These are phyloP conservation scores for Sebastes hopkinsi DNA, from an alignment of 2,797 vertebrate genomes.

Conservation along the genomic window DNA sequence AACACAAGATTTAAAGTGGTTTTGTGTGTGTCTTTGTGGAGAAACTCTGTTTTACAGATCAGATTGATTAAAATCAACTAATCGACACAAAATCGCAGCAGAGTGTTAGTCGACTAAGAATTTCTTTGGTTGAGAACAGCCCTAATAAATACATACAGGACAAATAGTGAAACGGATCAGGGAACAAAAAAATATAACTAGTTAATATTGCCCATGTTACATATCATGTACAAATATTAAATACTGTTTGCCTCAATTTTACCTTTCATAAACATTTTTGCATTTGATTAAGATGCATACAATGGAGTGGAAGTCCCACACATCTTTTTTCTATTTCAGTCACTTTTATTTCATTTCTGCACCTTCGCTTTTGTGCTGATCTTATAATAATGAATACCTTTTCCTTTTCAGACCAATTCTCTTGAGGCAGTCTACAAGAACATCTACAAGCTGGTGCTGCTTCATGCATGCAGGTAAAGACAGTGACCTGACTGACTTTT, in stretches of 20 bases:
- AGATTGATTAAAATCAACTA: too few species aligned
- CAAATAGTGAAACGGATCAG: neutral
- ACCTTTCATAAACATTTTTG: neutral
- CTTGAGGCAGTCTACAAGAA: conserved; percentile 86
- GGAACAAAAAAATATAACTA: neutral
- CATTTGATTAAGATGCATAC: neutral
- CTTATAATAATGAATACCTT: neutral
- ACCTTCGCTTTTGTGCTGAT: neutral
- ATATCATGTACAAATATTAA: neutral
- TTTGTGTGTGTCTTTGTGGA: too few species aligned
- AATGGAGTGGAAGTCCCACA: neutral
- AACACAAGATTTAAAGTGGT: too few species aligned
- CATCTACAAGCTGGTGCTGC: conserved; percentile 90
- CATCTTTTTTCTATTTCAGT: neutral
- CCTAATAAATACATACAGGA: rapidly evolving
- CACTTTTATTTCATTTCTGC: neutral
- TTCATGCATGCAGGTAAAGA: conserved; percentile 92
- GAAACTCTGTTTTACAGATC: too few species aligned
- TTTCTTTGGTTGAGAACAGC: too few species aligned
- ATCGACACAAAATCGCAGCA: too few species aligned
- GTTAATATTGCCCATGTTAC: neutral
- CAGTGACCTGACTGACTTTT: too few species aligned
- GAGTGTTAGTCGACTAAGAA: too few species aligned
- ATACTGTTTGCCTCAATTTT: neutral
- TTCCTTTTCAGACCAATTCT: conserved; percentile 85